phyloP scores from a whole-genome alignment of 2,797 vertebrate genomes.

The Nannoperca obscura region DNA sequence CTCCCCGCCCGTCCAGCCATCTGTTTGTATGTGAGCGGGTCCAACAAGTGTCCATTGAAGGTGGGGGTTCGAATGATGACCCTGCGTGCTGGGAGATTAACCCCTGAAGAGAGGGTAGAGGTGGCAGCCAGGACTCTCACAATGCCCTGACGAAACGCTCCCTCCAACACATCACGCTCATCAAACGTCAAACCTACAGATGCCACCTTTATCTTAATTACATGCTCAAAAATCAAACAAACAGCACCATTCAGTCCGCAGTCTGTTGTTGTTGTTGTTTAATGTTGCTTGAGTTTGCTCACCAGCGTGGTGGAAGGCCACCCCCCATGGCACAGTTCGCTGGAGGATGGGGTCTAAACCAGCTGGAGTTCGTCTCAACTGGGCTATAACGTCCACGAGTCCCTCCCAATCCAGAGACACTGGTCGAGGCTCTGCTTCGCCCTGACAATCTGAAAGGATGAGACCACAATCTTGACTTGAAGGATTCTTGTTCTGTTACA shows the following conservation, averaged over 20 bases:
- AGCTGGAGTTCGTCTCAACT: constrained; percentile 90
- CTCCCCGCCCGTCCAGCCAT: constrained; percentile 97
- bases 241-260: too few species aligned
- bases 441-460: constrained; percentile 50
- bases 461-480: background rate
- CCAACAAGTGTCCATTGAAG: constrained; percentile 91
- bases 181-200: constrained; percentile 95
- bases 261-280: background rate
- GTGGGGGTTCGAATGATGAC: constrained; percentile 95
- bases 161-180: constrained; percentile 94
- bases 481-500: background rate
- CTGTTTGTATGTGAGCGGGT: constrained; percentile 96
- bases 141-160: constrained; percentile 92
- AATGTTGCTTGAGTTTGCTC: constrained; percentile 34
- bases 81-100: constrained; percentile 95
- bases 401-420: constrained; percentile 86
- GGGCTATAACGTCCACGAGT: constrained; percentile 89
- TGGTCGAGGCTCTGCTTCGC: constrained; percentile 59
- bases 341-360: constrained; percentile 92
- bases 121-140: constrained; percentile 93
- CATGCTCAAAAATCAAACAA: too few species aligned
- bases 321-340: constrained; percentile 93
- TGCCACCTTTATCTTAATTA: background rate
- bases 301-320: constrained; percentile 98
- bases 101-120: constrained; percentile 96